A percentile compares a stretch with the other conserved stretches of the same genome.
phyloP scores from a whole-genome alignment of 2,113 vertebrate species.

The Panurus biarmicus region DNA sequence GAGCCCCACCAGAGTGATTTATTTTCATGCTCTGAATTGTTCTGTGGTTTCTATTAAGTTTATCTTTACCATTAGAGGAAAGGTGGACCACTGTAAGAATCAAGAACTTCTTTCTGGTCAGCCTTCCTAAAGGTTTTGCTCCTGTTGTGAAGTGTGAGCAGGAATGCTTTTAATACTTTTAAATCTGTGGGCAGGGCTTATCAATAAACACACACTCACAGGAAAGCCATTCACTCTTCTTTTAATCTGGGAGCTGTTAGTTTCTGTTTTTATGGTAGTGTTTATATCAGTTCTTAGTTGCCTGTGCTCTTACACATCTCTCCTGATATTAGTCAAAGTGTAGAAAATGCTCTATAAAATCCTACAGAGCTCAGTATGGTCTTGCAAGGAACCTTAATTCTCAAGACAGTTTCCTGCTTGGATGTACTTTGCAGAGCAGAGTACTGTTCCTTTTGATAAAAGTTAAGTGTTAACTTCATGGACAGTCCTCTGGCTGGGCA shows the following conservation, averaged over 20 bases:
- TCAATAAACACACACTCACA: conserved; percentile 5
- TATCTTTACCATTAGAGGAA: neutral
- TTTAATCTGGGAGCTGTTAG: neutral
- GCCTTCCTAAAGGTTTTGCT: neutral
- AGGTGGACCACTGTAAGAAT: neutral
- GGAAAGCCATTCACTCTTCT: neutral
- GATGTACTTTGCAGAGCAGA: neutral
- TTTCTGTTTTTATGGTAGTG: conserved; percentile 48
- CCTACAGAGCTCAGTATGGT: neutral
- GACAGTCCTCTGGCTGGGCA: neutral
- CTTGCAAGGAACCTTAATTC: neutral
- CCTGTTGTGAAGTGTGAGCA: neutral
- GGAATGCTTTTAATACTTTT: conserved; percentile 21
- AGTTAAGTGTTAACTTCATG: neutral
- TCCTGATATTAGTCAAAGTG: neutral
- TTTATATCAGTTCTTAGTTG: conserved; percentile 2
- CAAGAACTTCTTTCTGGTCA: neutral
- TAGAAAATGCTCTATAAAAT: conserved; percentile 3
- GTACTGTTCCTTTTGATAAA: neutral
- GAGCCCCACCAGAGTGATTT: neutral
- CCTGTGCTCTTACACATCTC: neutral
- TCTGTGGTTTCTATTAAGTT: neutral
- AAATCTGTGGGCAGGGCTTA: neutral
- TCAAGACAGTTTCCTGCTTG: neutral
- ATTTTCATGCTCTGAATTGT: neutral